Percentiles rank a stretch among this genome's conserved stretches.
Conservation (phyloP, 1,140 invertebrate species). For the Ganaspis sp. region DNA sequence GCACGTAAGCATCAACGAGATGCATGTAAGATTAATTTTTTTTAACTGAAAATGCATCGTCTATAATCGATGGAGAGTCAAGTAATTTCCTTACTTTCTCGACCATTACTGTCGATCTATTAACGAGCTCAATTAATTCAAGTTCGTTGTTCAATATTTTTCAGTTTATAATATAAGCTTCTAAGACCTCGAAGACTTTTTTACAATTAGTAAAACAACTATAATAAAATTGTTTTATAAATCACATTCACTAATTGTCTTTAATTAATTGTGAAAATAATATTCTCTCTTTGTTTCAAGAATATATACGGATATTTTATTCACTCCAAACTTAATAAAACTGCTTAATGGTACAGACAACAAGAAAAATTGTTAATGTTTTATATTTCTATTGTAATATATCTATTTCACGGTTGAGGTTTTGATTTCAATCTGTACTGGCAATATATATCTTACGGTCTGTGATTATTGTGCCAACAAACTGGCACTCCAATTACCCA, state of each 20-base stretch:
- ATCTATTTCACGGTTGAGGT: not conserved
- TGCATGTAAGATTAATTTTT: constrained; percentile 37
- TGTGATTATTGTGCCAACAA: constrained; percentile 4
- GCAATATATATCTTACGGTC: not conserved
- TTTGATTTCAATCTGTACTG: not conserved
- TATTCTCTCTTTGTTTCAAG: no score
- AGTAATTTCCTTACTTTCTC: constrained; percentile 15
- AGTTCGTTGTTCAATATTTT: constrained; percentile 32
- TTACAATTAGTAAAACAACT: no score
- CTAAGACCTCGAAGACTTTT: no score
- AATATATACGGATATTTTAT: no score
- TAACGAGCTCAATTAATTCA: constrained; percentile 42
- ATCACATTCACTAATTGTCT: no score
- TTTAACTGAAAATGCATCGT: constrained; percentile 32
- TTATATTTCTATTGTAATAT: not conserved
- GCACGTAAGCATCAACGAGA: not conserved
- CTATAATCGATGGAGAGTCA: constrained; percentile 7
- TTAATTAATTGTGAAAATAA: no score
- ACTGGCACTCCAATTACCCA: constrained; percentile 32
- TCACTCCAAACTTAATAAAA: no score
- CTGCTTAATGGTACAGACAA: no score
- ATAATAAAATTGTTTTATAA: constrained; percentile 8
- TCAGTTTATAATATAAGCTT: not conserved
- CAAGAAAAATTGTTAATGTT: no score
- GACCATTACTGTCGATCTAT: no score